Percentiles rank a stretch among this genome's conserved stretches.
phyloP scores from a whole-genome alignment of 2,888 invertebrate genomes.

The Kuschelorhynchus macadamiae region DNA sequence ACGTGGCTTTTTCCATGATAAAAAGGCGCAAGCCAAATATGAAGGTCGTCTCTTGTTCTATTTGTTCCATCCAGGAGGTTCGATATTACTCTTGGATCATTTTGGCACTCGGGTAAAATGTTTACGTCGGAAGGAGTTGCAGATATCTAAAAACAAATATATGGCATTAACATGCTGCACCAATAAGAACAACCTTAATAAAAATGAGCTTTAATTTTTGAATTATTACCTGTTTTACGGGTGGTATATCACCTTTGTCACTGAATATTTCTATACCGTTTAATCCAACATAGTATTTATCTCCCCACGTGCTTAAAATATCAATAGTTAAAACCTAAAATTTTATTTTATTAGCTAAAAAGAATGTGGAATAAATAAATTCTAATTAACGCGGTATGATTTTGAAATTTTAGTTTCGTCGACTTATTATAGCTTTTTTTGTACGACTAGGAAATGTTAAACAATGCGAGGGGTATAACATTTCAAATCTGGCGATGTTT shows the following conservation, averaged over 20 bases:
- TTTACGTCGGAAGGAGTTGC: slow-evolving; percentile 74
- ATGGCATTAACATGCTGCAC: too few relatives aligned
- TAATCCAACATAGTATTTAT: slow-evolving; percentile 82
- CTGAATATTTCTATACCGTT: slow-evolving; percentile 85
- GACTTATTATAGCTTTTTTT: too few relatives aligned
- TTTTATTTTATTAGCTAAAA: not conserved
- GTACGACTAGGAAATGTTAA: too few relatives aligned
- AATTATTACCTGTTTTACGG: slow-evolving; percentile 77
- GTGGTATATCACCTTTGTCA: slow-evolving; percentile 73
- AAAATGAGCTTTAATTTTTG: too few relatives aligned
- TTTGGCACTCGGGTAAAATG: slow-evolving; percentile 77
- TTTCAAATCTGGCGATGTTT: too few relatives aligned
- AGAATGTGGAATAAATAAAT: not conserved
- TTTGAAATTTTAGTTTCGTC: too few relatives aligned
- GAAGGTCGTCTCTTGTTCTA: slow-evolving; percentile 82
- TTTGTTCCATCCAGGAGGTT: slow-evolving; percentile 81
- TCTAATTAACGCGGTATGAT: not conserved
- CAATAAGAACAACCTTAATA: too few relatives aligned
- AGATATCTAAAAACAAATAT: slow-evolving; percentile 67
- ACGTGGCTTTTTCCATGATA: slow-evolving; percentile 74
- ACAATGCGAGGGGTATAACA: too few relatives aligned
- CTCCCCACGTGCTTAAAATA: slow-evolving; percentile 85
- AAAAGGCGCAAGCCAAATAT: slow-evolving; percentile 82
- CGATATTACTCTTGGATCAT: slow-evolving; percentile 74
- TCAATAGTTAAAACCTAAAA: slow-evolving; percentile 73